Base-by-base conservation (phyloP, 2,888 invertebrate genomes). In the Drosophila longiperda region DNA sequence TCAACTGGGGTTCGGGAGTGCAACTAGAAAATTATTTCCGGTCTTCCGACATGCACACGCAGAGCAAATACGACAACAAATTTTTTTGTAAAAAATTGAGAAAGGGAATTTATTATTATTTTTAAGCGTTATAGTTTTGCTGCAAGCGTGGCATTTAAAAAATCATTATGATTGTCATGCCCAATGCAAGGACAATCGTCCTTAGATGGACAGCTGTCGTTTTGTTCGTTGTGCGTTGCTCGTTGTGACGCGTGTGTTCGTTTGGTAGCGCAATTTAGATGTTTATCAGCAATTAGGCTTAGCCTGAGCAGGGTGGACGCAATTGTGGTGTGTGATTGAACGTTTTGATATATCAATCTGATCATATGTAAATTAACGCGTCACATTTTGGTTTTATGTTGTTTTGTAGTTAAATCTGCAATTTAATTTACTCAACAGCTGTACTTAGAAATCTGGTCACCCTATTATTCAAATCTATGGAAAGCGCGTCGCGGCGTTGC, bases 1-100 rank as follows among this genome's bases (percentile, higher is more conserved):
- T 38, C 59, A 66, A 57, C 57, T 62, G 52, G 54, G 40, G 53
- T 69, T 48, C 64, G 45, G 45, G 20, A 55, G 62, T 73, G 75
- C 74, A 82, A 75, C 83, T 90, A 89, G 89, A 90, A 89, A 90
- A 90, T 89, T 90, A 88, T 89, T 90, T 90, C 90, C 90, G 90
- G 89, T 88, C 85, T 87, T 89, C 89, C 70, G 82, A 87, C 82
- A 88, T 79, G 87, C 89, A 83, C 78, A 79, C 57, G 75, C 67
- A 66, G 50, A 59, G 40, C 61, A 62, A 62, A 69, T 60, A 58
- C 54, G 57, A 45, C 32, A 48, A 34, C 60, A 53, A 53, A 64
- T 72, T 70, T 68, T 67, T 71, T 66, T 59, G 66, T 29, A 34
- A 60, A 58, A 72, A 72, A 70, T 64, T 34, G 45, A 74, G 75